Evolutionary conservation across 2,113 vertebrate genomes (phyloP).

Genomic region (Ramphastos sulfuratus): DNA sequence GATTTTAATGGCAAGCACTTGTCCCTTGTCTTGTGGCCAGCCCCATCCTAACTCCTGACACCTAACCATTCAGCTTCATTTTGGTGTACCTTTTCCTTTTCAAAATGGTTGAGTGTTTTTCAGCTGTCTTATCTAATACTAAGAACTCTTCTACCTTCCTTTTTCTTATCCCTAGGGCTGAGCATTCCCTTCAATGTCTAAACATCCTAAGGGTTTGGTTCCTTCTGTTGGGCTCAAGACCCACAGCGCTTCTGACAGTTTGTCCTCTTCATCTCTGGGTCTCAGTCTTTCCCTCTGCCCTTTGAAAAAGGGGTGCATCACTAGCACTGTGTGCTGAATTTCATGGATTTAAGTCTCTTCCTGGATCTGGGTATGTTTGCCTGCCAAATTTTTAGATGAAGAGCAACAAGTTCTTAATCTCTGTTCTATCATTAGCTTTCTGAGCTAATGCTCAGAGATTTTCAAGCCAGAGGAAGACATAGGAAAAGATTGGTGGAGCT

Average conservation of each 20-base stretch:
- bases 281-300: neutral
- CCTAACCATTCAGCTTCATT: neutral
- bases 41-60: too few species aligned
- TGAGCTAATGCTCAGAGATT: neutral
- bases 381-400: neutral
- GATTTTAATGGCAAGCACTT: too few species aligned
- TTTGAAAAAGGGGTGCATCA: neutral
- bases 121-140: neutral
- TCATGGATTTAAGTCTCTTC: neutral
- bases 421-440: neutral
- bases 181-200: neutral
- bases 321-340: neutral
- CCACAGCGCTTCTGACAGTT: neutral
- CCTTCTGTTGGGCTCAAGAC: neutral
- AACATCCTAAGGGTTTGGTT: neutral
- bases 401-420: neutral
- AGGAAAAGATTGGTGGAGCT: neutral
- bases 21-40: too few species aligned
- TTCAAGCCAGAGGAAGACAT: neutral
- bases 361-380: neutral
- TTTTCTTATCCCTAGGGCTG: neutral
- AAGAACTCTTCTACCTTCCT: neutral
- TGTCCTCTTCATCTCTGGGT: neutral
- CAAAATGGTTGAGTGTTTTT: neutral
- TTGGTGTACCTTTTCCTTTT: neutral